Conservation (phyloP, 2,888 invertebrate species). For the Amaurobius ferox region DNA sequence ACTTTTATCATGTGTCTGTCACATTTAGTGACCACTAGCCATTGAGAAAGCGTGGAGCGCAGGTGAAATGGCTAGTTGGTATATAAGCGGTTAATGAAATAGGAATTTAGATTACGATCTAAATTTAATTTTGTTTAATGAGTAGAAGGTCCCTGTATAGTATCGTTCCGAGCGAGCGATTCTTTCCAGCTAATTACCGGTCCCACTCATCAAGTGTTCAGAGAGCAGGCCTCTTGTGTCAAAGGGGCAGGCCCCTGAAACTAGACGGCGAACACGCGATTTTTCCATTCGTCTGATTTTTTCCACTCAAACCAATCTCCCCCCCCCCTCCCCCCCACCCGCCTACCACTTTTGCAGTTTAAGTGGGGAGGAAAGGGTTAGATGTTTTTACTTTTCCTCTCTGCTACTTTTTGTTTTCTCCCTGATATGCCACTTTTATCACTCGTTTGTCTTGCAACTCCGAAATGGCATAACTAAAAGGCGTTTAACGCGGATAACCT, state of each 20-base stretch:
- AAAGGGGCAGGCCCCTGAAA: conserved; percentile 56
- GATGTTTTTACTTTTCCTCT: conserved; percentile 18
- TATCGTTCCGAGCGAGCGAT: conserved; percentile 58
- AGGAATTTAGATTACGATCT: not conserved
- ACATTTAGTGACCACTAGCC: too few species aligned
- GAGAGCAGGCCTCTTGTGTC: conserved; percentile 64
- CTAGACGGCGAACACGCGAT: conserved; percentile 48
- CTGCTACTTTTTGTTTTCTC: too few species aligned
- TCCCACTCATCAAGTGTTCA: conserved; percentile 67
- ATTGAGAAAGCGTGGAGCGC: too few species aligned
- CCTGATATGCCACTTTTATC: conserved; percentile 29
- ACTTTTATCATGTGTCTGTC: too few species aligned
- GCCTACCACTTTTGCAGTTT: conserved; percentile 1
- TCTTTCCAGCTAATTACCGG: conserved; percentile 62
- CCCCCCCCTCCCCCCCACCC: not conserved
- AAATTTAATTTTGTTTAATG: not conserved
- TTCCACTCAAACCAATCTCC: conserved; percentile 14
- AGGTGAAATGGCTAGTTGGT: too few species aligned
- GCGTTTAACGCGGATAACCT: conserved; percentile 5
- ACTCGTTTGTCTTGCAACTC: conserved; percentile 23
- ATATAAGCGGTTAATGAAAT: too few species aligned
- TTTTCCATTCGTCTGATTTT: conserved; percentile 60
- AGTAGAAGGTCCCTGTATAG: conserved; percentile 8
- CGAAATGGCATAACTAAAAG: conserved; percentile 4
- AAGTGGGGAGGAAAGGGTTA: conserved; percentile 24